These are phyloP conservation scores for Rostratula benghalensis DNA, from an alignment of 2,113 vertebrate genomes.

Conservation along the genomic window DNA sequence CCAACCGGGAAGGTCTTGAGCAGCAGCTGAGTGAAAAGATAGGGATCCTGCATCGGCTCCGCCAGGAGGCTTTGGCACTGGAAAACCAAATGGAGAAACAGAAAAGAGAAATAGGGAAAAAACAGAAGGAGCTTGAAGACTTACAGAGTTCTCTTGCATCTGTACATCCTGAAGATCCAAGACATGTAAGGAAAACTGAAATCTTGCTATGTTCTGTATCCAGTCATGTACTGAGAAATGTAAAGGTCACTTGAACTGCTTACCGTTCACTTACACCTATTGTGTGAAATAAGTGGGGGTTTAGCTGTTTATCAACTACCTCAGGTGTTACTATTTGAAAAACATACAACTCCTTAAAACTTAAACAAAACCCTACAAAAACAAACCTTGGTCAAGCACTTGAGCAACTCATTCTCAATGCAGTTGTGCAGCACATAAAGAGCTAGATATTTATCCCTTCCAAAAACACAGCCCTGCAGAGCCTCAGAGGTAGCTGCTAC, in stretches of 20 bases:
- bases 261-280: neutral
- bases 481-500: neutral
- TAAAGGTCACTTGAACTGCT: neutral
- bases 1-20: slow-evolving; percentile 73
- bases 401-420: neutral
- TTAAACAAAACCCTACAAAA: neutral
- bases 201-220: neutral
- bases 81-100: slow-evolving; percentile 79
- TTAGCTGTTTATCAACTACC: neutral
- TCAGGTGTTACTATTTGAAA: neutral
- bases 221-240: neutral
- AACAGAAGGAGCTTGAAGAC: slow-evolving; percentile 72
- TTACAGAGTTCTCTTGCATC: slow-evolving; percentile 65
- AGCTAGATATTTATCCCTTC: neutral
- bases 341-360: neutral
- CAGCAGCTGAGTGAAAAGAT: slow-evolving; percentile 77
- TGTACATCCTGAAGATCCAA: slow-evolving; percentile 74
- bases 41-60: slow-evolving; percentile 70
- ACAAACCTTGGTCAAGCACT: neutral
- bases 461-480: neutral
- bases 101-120: slow-evolving; percentile 69
- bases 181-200: slow-evolving; percentile 76
- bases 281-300: neutral
- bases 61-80: slow-evolving; percentile 73
- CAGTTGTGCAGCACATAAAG: neutral